Evolutionary conservation across 2,113 vertebrate species (phyloP).

Genomic region (Panthera uncia): DNA sequence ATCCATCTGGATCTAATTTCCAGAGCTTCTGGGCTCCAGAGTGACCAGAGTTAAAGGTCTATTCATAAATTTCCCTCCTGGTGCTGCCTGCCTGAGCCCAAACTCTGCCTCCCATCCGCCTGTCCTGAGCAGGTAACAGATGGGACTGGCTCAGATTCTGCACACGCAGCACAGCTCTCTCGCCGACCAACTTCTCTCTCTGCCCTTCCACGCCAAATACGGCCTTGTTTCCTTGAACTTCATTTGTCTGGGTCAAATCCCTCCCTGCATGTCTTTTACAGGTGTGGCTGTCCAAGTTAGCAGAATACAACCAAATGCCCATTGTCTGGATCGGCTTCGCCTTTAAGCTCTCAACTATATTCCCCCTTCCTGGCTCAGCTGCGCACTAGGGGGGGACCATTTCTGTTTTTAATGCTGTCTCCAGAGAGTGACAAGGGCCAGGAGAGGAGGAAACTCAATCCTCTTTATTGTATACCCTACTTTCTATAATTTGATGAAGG

Average conservation of each 20-base stretch:
- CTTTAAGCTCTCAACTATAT: rapidly evolving
- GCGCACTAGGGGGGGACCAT: no score
- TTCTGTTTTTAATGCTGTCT: background rate
- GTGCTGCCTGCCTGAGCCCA: background rate
- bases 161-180: slow-evolving; percentile 49
- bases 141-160: slow-evolving; percentile 56
- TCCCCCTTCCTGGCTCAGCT: background rate
- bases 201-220: slow-evolving; percentile 55
- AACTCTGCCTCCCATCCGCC: slow-evolving; percentile 54
- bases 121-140: slow-evolving; percentile 65
- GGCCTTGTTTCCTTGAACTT: slow-evolving; percentile 54
- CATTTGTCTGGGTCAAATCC: background rate
- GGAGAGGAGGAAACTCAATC: background rate
- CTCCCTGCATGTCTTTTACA: background rate
- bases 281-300: background rate
- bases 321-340: background rate
- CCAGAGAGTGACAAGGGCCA: background rate
- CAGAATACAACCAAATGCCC: background rate
- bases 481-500: slow-evolving; percentile 9
- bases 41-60: slow-evolving; percentile 74
- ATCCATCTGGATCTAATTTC: slow-evolving; percentile 78
- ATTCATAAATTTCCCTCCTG: background rate
- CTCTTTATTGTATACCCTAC: background rate
- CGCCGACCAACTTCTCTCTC: slow-evolving; percentile 41
- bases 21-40: slow-evolving; percentile 71